A percentile compares a stretch with the other conserved stretches of the same genome.
phyloP scores from a whole-genome alignment of 1,140 invertebrate species.

The Holotrichia oblita region DNA sequence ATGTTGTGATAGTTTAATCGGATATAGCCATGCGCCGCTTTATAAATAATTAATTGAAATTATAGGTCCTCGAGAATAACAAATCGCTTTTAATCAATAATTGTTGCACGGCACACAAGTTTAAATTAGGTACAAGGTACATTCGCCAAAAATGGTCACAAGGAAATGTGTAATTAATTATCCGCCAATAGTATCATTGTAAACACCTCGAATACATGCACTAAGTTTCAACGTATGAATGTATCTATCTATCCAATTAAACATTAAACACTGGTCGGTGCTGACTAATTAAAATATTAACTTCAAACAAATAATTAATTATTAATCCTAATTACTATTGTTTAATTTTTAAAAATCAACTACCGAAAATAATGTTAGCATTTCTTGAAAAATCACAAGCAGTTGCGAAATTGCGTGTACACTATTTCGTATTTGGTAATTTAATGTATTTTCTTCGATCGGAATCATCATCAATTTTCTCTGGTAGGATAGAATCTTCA shows the following conservation, averaged over 20 bases:
- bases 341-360: too few species aligned
- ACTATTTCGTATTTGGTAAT: too few species aligned
- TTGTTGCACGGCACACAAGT: constrained; percentile 8
- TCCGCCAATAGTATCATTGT: not conserved
- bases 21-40: not conserved
- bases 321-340: too few species aligned
- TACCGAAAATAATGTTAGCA: too few species aligned
- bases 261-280: too few species aligned
- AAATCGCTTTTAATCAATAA: constrained; percentile 26
- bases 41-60: constrained; percentile 36
- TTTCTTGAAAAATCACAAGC: too few species aligned
- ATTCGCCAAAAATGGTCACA: not conserved
- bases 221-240: not conserved
- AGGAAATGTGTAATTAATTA: constrained; percentile 10
- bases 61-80: constrained; percentile 29
- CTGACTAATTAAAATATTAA: too few species aligned
- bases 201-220: not conserved
- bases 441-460: too few species aligned
- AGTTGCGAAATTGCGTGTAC: too few species aligned
- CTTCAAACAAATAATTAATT: too few species aligned
- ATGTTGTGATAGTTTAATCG: constrained; percentile 29
- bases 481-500: too few species aligned
- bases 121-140: constrained; percentile 26
- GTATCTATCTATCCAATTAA: constrained; percentile 2
- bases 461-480: too few species aligned